A percentile compares a stretch with the other conserved stretches of the same genome.
Evolutionary conservation across 2,113 vertebrate species (phyloP).

Genomic region (Chlorodrepanis virens): DNA sequence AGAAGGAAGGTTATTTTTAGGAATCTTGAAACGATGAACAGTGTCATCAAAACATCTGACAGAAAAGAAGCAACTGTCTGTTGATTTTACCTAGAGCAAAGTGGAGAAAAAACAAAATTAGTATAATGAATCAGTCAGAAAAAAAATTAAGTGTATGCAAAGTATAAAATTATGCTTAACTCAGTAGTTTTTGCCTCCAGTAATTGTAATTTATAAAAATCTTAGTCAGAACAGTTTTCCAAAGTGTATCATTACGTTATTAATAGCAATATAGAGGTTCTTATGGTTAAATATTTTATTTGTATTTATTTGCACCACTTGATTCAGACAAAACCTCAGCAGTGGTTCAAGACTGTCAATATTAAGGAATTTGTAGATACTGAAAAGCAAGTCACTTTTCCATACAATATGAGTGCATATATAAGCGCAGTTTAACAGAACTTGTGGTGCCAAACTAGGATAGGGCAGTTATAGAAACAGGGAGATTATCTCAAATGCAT

Average conservation of each 20-base stretch:
- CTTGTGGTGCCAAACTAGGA: neutral
- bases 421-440: neutral
- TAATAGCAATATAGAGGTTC: neutral
- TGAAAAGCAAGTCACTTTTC: neutral
- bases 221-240: neutral
- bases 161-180: neutral
- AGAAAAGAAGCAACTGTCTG: conserved; percentile 84
- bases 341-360: neutral
- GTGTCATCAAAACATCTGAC: conserved; percentile 94
- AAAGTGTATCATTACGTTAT: neutral
- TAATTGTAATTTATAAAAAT: neutral
- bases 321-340: neutral
- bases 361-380: neutral
- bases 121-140: neutral
- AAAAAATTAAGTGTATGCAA: neutral
- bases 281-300: neutral
- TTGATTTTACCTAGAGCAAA: conserved; percentile 79
- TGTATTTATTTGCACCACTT: neutral
- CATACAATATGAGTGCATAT: neutral
- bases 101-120: neutral
- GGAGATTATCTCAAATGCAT: neutral
- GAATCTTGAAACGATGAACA: conserved; percentile 90
- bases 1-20: conserved; percentile 77
- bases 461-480: neutral
- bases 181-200: neutral